Conservation (phyloP, 2,888 invertebrate genomes). For the Eupithecia insigniata region DNA sequence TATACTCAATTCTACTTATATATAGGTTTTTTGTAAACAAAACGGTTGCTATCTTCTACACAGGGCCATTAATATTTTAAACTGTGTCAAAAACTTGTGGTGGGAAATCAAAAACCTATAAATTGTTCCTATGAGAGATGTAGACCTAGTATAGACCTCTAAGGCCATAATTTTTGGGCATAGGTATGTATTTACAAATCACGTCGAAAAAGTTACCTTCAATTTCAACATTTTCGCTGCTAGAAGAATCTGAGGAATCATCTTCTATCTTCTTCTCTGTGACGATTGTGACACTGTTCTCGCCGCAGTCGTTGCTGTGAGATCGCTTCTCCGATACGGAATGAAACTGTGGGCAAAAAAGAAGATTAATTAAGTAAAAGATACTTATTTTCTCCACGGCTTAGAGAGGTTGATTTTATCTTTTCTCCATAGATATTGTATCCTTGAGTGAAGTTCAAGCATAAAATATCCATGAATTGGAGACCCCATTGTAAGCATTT, state of each 20-base stretch:
- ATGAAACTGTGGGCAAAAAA: conserved; percentile 65
- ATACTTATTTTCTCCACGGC: no score
- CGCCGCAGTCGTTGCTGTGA: conserved; percentile 73
- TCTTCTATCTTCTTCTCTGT: conserved; percentile 80
- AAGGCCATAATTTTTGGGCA: background rate
- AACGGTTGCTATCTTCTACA: no score
- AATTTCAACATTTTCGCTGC: conserved; percentile 77
- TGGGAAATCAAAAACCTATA: background rate
- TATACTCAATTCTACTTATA: background rate
- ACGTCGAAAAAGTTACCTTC: conserved; percentile 61
- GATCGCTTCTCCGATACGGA: conserved; percentile 78
- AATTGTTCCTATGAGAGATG: background rate
- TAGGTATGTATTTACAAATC: background rate
- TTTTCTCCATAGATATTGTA: no score
- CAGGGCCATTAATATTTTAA: no score
- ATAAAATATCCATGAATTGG: no score
- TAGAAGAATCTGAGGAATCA: conserved; percentile 75
- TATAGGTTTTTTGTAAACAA: no score
- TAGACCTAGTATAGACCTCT: background rate
- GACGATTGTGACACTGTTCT: conserved; percentile 76
- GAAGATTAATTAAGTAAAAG: background rate
- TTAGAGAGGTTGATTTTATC: no score
- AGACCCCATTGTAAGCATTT: no score
- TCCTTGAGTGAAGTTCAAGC: no score
- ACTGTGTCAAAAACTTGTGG: no score